These are phyloP conservation scores for Eupeodes latifasciatus DNA, from an alignment of 2,888 invertebrate genomes.

Conservation along the genomic window DNA sequence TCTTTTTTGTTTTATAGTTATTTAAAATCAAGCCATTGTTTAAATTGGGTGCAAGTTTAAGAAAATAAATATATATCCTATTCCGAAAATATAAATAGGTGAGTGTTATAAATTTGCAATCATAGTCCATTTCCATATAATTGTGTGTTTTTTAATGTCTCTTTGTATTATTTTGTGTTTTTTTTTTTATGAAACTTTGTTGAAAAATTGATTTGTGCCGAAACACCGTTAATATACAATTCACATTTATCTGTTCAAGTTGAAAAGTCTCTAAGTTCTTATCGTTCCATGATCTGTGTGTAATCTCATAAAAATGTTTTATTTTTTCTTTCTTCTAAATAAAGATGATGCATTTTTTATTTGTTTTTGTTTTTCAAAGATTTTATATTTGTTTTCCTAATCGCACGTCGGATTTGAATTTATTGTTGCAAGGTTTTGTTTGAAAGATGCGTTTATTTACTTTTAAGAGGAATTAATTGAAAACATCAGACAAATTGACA, in stretches of 20 bases:
- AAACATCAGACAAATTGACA: no score
- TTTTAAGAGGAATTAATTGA: no score
- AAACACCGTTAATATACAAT: neutral
- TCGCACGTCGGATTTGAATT: neutral
- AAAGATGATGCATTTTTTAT: neutral
- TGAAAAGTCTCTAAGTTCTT: neutral
- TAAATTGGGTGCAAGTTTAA: slow-evolving; percentile 6
- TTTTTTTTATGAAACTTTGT: slow-evolving; percentile 1
- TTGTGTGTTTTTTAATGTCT: neutral
- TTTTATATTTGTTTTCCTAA: no score
- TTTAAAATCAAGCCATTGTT: slow-evolving; percentile 8
- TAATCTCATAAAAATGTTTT: neutral
- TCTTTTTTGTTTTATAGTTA: neutral
- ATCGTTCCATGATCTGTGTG: neutral
- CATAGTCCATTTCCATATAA: neutral
- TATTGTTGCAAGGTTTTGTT: neutral
- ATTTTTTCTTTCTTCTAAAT: neutral
- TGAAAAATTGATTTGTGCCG: neutral
- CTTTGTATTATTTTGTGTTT: neutral
- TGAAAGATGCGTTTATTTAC: neutral
- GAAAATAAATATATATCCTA: neutral
- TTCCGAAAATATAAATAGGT: slow-evolving; percentile 28
- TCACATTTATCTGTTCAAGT: neutral
- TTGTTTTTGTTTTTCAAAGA: neutral
- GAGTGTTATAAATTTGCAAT: slow-evolving; percentile 2